phyloP scores from a whole-genome alignment of 2,113 vertebrate species.

The Platysternon megacephalum region DNA sequence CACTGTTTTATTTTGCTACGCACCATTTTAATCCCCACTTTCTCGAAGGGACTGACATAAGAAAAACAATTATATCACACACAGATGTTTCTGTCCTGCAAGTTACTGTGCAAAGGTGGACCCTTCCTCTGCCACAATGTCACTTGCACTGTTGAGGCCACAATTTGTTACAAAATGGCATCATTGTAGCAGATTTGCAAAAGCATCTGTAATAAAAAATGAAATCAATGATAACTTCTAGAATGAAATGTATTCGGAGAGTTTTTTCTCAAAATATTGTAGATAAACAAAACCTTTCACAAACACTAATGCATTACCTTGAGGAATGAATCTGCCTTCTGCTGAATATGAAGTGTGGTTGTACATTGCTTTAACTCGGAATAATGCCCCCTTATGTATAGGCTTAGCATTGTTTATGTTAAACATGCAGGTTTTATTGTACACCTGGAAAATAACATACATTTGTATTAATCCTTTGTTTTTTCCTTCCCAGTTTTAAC shows the following conservation, averaged over 20 bases:
- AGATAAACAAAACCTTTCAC: background rate
- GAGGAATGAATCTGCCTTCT: background rate
- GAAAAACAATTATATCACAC: background rate
- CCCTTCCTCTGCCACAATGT: background rate
- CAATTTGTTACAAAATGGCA: too few species aligned
- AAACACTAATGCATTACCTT: conserved; percentile 39
- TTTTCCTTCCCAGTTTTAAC: background rate
- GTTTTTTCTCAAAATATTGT: background rate
- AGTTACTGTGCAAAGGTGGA: background rate
- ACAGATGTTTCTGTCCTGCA: background rate
- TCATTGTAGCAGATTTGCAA: background rate
- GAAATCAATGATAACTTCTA: background rate
- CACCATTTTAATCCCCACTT: background rate
- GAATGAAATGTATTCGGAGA: background rate
- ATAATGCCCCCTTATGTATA: conserved; percentile 4
- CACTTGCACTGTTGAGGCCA: background rate
- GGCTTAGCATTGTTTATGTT: accelerated
- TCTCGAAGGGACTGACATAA: background rate
- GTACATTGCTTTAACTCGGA: background rate
- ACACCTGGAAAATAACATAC: background rate
- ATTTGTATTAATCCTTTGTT: background rate
- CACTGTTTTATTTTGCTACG: background rate
- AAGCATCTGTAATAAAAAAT: background rate
- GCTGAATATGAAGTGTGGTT: background rate
- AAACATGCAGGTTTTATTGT: background rate